These are phyloP conservation scores for Mystacides longicornis DNA, from an alignment of 2,888 invertebrate species.

Conservation along the genomic window DNA sequence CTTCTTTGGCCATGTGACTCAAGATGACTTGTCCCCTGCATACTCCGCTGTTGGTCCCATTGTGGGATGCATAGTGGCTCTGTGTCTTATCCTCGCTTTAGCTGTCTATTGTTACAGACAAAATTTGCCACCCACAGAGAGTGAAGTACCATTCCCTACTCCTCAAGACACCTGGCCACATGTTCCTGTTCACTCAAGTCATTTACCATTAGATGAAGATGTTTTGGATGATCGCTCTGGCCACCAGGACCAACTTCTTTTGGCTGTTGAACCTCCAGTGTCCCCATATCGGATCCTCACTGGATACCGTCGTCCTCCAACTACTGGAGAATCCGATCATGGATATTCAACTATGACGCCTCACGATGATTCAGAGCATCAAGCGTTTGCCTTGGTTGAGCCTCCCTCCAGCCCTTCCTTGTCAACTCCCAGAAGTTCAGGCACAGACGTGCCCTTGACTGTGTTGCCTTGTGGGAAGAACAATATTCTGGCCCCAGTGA, in stretches of 20 bases:
- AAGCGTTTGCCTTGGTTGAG: slow-evolving; percentile 65
- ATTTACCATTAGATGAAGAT: slow-evolving; percentile 63
- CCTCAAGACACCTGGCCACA: slow-evolving; percentile 46
- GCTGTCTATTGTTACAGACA: slow-evolving; percentile 80
- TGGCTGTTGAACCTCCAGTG: slow-evolving; percentile 56
- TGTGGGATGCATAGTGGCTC: slow-evolving; percentile 75
- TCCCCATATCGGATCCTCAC: slow-evolving; percentile 85
- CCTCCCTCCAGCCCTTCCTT: slow-evolving; percentile 34
- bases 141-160: slow-evolving; percentile 43
- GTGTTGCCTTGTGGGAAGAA: slow-evolving; percentile 49
- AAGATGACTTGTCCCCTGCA: slow-evolving; percentile 42
- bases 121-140: slow-evolving; percentile 47
- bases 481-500: slow-evolving; percentile 75
- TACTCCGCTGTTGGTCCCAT: slow-evolving; percentile 80
- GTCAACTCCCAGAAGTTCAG: slow-evolving; percentile 35
- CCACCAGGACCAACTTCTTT: slow-evolving; percentile 58
- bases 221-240: slow-evolving; percentile 55
- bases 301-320: slow-evolving; percentile 67
- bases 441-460: slow-evolving; percentile 42
- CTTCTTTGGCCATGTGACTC: slow-evolving; percentile 45
- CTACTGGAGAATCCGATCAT: slow-evolving; percentile 82
- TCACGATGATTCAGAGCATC: slow-evolving; percentile 81
- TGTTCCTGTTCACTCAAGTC: slow-evolving; percentile 61
- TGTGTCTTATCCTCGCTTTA: slow-evolving; percentile 72
- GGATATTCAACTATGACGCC: slow-evolving; percentile 94